Base-by-base conservation (phyloP, 2,888 invertebrate genomes). In the Drosophila antonietae region DNA sequence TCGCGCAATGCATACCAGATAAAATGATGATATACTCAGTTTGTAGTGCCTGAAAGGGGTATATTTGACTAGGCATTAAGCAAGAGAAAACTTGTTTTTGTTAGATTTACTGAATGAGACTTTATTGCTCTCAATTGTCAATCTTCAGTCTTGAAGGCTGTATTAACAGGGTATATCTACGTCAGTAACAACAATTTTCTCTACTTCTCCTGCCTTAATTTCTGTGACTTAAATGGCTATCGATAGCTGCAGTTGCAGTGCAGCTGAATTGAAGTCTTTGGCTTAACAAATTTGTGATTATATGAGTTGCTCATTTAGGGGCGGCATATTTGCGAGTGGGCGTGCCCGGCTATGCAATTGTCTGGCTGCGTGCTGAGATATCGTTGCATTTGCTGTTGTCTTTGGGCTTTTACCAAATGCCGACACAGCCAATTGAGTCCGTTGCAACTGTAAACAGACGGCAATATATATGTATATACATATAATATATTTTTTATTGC, bases 221-320 rank as follows among this genome's bases (percentile, higher is more conserved):
- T 80, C 39, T 70, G 87, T 51, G 87, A 70, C 81, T 83, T 78
- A 84, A 80, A 84, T 84, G 79, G 60, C 60, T 68, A 81, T 82
- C 80, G 81, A 84, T 84, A 51, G 75, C 60, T 57, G 28, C 39
- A 51, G 75, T 59, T 60, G 28, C 39, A 20, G 14, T 41, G 65
- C 63, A 51, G 23, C 35, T 20, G 7, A 44, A 20, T 20, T 18
- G 10, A 18, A 52, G 46, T 62, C 52, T 46, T 62, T 15, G 47
- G 47, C 47, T 47, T 47, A 15, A 5, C 35, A 18, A 41, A 68
- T 78, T 61, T 81, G 60, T 52, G 69, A 75, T 79, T 75, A 76
- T 66, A 73, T 62, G 75, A 47, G 52, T 64, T 7, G 14, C 35
- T 47, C 33, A 10, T 15, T 39, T 28, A 55, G 4, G 46, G 41